A percentile compares a stretch with the other conserved stretches of the same genome.
These are phyloP conservation scores for Hermetia illucens DNA, from an alignment of 1,140 invertebrate species.

Conservation along the genomic window DNA sequence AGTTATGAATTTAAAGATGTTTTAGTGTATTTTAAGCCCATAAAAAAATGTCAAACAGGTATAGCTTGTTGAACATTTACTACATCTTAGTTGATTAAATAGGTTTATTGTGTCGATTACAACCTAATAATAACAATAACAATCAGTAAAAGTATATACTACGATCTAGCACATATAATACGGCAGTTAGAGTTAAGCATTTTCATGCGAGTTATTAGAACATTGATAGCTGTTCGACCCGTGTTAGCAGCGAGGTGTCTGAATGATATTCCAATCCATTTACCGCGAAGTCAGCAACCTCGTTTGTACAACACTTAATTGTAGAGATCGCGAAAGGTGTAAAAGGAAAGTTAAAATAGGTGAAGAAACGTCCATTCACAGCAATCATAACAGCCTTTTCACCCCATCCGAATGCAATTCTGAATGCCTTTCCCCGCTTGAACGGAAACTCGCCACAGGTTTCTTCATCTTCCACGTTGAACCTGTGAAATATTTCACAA, in stretches of 20 bases:
- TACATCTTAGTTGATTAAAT: too few relatives aligned
- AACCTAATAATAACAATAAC: too few relatives aligned
- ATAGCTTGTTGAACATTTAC: too few relatives aligned
- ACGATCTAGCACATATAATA: too few relatives aligned
- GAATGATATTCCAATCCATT: conserved; percentile 25
- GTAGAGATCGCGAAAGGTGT: conserved; percentile 24
- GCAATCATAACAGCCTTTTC: conserved; percentile 27
- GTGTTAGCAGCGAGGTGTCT: conserved; percentile 20
- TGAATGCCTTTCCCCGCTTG: conserved; percentile 24
- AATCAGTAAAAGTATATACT: too few relatives aligned
- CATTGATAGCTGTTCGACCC: conserved; percentile 24
- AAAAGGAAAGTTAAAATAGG: conserved; percentile 25
- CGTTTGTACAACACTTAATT: conserved; percentile 24
- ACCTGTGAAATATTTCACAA: conserved; percentile 10
- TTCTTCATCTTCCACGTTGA: conserved; percentile 22
- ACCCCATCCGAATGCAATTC: conserved; percentile 27
- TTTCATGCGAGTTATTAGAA: conserved; percentile 18
- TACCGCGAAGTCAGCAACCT: conserved; percentile 22
- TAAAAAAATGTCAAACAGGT: too few relatives aligned
- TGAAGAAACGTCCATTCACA: conserved; percentile 28
- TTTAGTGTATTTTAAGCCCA: too few relatives aligned
- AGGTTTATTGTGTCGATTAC: too few relatives aligned
- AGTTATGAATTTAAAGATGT: too few relatives aligned
- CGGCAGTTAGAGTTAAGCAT: too few relatives aligned
- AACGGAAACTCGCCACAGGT: conserved; percentile 29